phyloP scores from a whole-genome alignment of 2,113 vertebrate genomes.

The Pterophyllum scalare region DNA sequence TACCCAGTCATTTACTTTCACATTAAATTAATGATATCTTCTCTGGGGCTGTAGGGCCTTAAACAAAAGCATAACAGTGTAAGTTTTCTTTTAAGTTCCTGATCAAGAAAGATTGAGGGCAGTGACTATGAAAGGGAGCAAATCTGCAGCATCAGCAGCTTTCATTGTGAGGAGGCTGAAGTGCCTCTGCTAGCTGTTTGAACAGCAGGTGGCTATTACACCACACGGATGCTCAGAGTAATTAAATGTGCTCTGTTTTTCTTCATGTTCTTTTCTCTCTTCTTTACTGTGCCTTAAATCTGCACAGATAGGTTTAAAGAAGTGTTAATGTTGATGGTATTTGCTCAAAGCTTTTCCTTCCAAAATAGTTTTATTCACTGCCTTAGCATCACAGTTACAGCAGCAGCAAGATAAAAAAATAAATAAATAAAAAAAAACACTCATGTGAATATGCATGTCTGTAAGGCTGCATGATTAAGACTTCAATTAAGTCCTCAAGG shows the following conservation, averaged over 20 bases:
- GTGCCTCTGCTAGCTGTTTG: slow-evolving; percentile 55
- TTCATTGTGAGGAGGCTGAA: slow-evolving; percentile 57
- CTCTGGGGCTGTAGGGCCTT: slow-evolving; percentile 19
- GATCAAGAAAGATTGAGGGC: slow-evolving; percentile 66
- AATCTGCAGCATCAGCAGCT: slow-evolving; percentile 69
- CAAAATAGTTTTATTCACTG: slow-evolving; percentile 24
- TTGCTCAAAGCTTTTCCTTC: not conserved
- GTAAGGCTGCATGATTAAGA: slow-evolving; percentile 41
- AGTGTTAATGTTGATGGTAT: slow-evolving; percentile 25
- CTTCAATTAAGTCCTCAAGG: slow-evolving; percentile 48
- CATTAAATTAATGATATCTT: slow-evolving; percentile 42
- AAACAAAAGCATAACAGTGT: slow-evolving; percentile 62
- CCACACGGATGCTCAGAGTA: slow-evolving; percentile 63
- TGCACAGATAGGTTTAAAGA: slow-evolving; percentile 33
- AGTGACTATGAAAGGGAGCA: slow-evolving; percentile 46
- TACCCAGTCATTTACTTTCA: slow-evolving; percentile 45
- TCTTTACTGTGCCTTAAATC: not conserved
- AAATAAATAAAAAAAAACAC: not conserved
- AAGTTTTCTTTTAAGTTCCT: slow-evolving; percentile 51
- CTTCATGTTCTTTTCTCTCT: slow-evolving; percentile 25
- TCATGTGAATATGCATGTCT: slow-evolving; percentile 15
- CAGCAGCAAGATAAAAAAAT: slow-evolving; percentile 8
- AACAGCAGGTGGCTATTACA: slow-evolving; percentile 60
- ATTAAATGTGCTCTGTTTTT: slow-evolving; percentile 68
- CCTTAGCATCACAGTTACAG: slow-evolving; percentile 9